Percentiles rank a stretch among this genome's conserved stretches.
These are phyloP conservation scores for Smittia aterrima DNA, from an alignment of 2,888 invertebrate species.

Conservation along the genomic window DNA sequence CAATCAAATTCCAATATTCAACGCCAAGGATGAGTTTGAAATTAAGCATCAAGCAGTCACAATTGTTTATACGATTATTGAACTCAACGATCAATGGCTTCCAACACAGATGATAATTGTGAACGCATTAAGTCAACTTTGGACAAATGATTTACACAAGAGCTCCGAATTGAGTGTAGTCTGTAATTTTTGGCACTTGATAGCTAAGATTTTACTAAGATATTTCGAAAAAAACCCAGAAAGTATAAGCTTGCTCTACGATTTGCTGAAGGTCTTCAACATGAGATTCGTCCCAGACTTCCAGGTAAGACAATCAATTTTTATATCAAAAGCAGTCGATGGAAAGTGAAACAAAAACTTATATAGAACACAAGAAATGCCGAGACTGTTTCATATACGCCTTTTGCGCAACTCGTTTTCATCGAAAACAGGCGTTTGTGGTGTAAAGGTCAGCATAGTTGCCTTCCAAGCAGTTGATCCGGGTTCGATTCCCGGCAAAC, in stretches of 20 bases:
- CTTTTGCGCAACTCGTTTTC: too few relatives aligned
- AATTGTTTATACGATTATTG: conserved; percentile 76
- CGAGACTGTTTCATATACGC: too few relatives aligned
- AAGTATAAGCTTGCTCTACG: conserved; percentile 89
- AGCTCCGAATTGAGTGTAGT: conserved; percentile 60
- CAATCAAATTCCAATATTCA: conserved; percentile 46
- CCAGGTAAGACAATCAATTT: conserved; percentile 58
- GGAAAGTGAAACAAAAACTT: too few relatives aligned
- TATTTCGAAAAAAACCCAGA: conserved; percentile 89
- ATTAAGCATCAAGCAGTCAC: conserved; percentile 83
- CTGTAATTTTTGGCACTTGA: conserved; percentile 84
- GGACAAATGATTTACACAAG: conserved; percentile 84
- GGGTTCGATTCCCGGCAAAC: conserved; percentile 32
- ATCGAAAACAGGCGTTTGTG: conserved; percentile 55
- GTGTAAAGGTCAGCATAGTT: conserved; percentile 56
- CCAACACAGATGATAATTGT: conserved; percentile 77
- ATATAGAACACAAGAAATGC: too few relatives aligned
- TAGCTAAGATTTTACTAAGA: conserved; percentile 86
- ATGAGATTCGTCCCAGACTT: conserved; percentile 91
- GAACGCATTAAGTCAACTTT: conserved; percentile 75
- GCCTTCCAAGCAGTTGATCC: conserved; percentile 55
- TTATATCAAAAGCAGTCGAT: background rate
- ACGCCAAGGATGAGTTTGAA: conserved; percentile 65
- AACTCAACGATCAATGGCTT: conserved; percentile 85
- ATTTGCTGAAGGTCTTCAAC: conserved; percentile 83